phyloP scores from a whole-genome alignment of 1,140 invertebrate genomes.

The Xylocopa sonorina region DNA sequence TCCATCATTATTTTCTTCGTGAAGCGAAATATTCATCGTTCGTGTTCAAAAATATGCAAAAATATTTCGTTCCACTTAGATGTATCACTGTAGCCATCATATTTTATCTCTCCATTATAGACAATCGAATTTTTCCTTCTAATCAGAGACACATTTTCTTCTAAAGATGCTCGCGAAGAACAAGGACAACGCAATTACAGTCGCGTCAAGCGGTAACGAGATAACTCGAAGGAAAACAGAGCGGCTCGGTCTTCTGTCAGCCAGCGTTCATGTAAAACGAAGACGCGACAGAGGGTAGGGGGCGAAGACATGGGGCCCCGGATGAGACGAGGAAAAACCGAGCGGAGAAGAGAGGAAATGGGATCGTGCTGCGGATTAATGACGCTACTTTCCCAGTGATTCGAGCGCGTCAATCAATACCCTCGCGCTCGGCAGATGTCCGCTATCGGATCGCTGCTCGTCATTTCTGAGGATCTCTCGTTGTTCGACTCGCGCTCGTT shows the following conservation, averaged over 20 bases:
- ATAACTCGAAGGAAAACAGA: conserved; percentile 55
- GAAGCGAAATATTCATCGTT: too few species aligned
- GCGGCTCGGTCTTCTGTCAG: conserved; percentile 21
- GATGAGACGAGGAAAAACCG: conserved; percentile 2
- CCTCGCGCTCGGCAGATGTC: conserved; percentile 13
- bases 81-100: too few species aligned
- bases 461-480: conserved; percentile 46
- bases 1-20: too few species aligned
- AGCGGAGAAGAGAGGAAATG: background rate
- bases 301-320: background rate
- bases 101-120: too few species aligned
- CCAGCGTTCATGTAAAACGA: conserved; percentile 24
- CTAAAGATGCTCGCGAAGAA: background rate
- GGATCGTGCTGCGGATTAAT: conserved; percentile 58
- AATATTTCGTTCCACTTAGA: too few species aligned
- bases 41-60: too few species aligned
- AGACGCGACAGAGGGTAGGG: background rate
- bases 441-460: conserved; percentile 40
- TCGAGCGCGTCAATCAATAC: conserved; percentile 58
- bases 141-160: too few species aligned
- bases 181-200: conserved; percentile 36
- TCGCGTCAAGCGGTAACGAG: conserved; percentile 54
- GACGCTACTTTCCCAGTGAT: conserved; percentile 59
- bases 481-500: conserved; percentile 51
- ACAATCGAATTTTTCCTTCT: too few species aligned